Evolutionary conservation across 2,113 vertebrate genomes (phyloP).

Genomic region (Hemichromis elongatus): DNA sequence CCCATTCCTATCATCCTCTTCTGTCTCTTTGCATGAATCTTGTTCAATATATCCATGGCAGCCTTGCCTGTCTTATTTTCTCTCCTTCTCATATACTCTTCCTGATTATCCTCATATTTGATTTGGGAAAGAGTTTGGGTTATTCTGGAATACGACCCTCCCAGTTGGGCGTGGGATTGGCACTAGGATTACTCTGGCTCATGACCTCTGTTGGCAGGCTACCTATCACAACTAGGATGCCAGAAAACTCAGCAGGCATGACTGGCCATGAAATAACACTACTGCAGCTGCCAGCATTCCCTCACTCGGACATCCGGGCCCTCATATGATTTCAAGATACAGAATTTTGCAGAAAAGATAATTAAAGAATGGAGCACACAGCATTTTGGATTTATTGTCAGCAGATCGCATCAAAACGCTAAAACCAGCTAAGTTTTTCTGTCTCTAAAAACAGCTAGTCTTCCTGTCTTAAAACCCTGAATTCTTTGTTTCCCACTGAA

Average conservation of each 20-base stretch:
- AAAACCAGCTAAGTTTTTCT: not conserved
- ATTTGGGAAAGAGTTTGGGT: not conserved
- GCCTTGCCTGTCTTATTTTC: not conserved
- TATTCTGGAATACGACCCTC: not conserved
- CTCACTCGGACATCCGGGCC: not conserved
- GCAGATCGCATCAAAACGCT: not conserved
- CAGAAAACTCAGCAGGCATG: not conserved
- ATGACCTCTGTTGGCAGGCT: not conserved
- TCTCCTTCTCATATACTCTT: not conserved
- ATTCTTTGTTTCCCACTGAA: not conserved
- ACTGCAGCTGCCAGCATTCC: not conserved
- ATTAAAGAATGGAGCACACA: not conserved
- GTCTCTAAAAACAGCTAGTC: not conserved
- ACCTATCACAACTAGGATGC: slow-evolving; percentile 27
- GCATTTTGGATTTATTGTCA: not conserved
- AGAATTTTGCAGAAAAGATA: not conserved
- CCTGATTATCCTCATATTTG: not conserved
- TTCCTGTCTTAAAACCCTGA: not conserved
- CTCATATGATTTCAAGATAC: not conserved
- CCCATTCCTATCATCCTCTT: not conserved
- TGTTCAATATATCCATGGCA: not conserved
- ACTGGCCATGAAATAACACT: not conserved
- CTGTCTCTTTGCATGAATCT: not conserved
- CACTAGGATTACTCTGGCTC: not conserved
- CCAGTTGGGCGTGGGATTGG: not conserved